Conservation (phyloP, 1,140 invertebrate genomes). For the Caenorhabditis remanei region DNA sequence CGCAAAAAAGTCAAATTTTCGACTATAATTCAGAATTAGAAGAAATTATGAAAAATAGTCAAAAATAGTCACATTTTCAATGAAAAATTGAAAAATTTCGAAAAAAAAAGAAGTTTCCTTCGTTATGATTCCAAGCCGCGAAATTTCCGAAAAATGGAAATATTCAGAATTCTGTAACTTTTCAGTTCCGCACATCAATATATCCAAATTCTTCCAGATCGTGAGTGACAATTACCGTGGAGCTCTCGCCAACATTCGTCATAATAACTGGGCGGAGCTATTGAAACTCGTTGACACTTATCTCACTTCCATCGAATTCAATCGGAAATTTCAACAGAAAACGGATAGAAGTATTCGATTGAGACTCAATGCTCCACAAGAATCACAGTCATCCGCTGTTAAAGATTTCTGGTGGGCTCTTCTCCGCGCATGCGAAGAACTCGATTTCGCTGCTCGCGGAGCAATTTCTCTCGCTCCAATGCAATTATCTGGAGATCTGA, state of each 20-base stretch:
- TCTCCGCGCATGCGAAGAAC: slow-evolving; percentile 24
- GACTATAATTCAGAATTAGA: too few relatives aligned
- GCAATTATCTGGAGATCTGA: slow-evolving; percentile 14
- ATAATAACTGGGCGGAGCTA: slow-evolving; percentile 17
- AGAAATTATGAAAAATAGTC: too few relatives aligned
- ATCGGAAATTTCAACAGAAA: slow-evolving; percentile 22
- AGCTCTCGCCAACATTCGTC: not conserved
- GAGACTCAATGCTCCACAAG: slow-evolving; percentile 16
- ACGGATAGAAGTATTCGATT: slow-evolving; percentile 25
- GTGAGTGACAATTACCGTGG: slow-evolving; percentile 32
- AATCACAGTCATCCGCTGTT: not conserved
- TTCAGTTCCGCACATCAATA: too few relatives aligned
- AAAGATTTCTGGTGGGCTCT: slow-evolving; percentile 47
- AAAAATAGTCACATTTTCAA: too few relatives aligned
- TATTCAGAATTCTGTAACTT: too few relatives aligned
- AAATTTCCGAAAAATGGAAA: too few relatives aligned
- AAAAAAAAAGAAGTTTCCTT: too few relatives aligned
- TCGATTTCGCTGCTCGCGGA: slow-evolving; percentile 38
- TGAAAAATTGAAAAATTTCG: too few relatives aligned
- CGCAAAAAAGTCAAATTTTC: too few relatives aligned
- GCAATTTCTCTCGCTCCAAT: slow-evolving; percentile 3
- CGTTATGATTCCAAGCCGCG: too few relatives aligned
- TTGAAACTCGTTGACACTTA: slow-evolving; percentile 31
- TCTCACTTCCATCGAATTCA: slow-evolving; percentile 8
- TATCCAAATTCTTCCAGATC: not conserved